phyloP scores from a whole-genome alignment of 2,797 vertebrate genomes.

The Podargus strigoides region DNA sequence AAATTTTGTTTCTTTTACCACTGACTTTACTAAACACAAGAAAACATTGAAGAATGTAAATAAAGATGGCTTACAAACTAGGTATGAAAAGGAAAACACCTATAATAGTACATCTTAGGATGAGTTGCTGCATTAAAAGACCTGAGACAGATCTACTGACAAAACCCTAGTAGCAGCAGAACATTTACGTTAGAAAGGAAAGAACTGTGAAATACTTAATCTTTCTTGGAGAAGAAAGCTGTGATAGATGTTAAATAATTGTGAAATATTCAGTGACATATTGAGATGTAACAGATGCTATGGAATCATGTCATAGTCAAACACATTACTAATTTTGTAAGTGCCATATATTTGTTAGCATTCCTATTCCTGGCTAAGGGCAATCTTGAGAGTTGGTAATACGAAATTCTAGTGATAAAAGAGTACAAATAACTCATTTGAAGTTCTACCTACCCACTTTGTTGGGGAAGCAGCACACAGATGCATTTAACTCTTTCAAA shows the following conservation, averaged over 20 bases:
- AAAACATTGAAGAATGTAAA: background rate
- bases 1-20: background rate
- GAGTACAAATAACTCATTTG: background rate
- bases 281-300: constrained; percentile 45
- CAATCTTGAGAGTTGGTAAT: background rate
- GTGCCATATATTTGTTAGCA: constrained; percentile 30
- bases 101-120: background rate
- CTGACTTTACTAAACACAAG: background rate
- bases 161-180: background rate
- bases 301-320: constrained; percentile 36
- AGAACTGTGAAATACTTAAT: background rate
- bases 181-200: background rate
- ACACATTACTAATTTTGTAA: constrained; percentile 27
- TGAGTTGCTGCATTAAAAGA: background rate
- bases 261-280: constrained; percentile 44
- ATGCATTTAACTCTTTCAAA: background rate
- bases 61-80: background rate
- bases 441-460: background rate
- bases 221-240: constrained; percentile 5
- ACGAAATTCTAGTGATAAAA: background rate
- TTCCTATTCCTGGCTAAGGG: constrained; percentile 3
- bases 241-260: constrained; percentile 48
- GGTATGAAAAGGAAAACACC: background rate
- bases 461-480: background rate
- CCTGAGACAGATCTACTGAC: background rate